These are phyloP conservation scores for Dioctria rufipes DNA, from an alignment of 2,888 invertebrate species.

Conservation along the genomic window DNA sequence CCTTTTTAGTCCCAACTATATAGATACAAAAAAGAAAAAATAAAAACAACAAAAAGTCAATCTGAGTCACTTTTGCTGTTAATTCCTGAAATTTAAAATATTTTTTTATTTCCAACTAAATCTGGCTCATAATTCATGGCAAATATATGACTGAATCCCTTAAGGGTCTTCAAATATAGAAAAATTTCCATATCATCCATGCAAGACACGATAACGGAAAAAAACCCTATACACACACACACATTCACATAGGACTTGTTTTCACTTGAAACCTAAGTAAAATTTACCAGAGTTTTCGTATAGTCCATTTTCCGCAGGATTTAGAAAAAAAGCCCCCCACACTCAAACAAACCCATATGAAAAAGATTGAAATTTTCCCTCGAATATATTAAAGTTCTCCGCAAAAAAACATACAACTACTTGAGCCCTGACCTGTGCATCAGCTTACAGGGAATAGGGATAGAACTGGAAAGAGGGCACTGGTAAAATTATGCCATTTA, in stretches of 20 bases:
- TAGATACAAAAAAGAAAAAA: too few relatives aligned
- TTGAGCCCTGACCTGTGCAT: background rate
- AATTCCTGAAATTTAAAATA: background rate
- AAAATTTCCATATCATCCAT: slow-evolving; percentile 42
- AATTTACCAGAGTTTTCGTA: background rate
- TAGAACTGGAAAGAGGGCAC: slow-evolving; percentile 4
- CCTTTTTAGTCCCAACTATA: too few relatives aligned
- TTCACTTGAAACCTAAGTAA: background rate
- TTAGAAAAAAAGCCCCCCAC: slow-evolving; percentile 5
- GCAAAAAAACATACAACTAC: background rate
- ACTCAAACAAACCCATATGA: background rate
- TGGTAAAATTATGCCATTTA: slow-evolving; percentile 35
- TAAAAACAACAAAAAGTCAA: slow-evolving; percentile 28
- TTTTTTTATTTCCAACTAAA: slow-evolving; percentile 29
- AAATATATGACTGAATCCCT: slow-evolving; percentile 8
- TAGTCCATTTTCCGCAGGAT: slow-evolving; percentile 36
- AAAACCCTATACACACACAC: background rate
- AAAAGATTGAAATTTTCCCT: slow-evolving; percentile 26
- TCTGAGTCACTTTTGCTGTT: slow-evolving; percentile 13
- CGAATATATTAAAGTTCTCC: slow-evolving; percentile 26
- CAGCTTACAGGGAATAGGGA: background rate
- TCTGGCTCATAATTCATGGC: slow-evolving; percentile 33
- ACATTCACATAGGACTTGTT: background rate
- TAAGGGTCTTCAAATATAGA: slow-evolving; percentile 10
- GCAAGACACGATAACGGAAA: slow-evolving; percentile 25